Percentiles rank a stretch among this genome's conserved stretches.
Evolutionary conservation across 2,797 vertebrate species (phyloP).

Genomic region (Picus viridis): DNA sequence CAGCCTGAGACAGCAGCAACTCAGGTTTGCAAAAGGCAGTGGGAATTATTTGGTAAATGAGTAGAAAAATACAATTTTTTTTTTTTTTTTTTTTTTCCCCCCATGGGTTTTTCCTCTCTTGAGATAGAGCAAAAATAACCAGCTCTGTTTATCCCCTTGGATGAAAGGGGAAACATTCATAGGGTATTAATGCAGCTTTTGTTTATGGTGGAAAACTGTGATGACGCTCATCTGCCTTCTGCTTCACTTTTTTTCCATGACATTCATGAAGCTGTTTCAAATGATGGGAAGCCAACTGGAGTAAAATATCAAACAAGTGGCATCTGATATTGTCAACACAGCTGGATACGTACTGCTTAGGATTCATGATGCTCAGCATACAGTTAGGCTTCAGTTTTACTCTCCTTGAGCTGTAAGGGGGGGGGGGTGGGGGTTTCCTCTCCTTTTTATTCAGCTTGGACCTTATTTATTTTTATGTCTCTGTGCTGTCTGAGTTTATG

Average conservation of each 20-base stretch:
- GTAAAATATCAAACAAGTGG: slow-evolving; percentile 50
- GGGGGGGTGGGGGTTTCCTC: neutral
- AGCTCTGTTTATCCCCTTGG: slow-evolving; percentile 23
- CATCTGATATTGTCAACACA: slow-evolving; percentile 46
- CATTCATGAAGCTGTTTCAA: slow-evolving; percentile 48
- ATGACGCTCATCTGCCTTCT: slow-evolving; percentile 58
- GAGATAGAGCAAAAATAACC: slow-evolving; percentile 34
- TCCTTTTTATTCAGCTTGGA: neutral
- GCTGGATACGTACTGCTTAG: slow-evolving; percentile 14
- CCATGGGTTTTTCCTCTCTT: neutral
- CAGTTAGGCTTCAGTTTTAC: neutral
- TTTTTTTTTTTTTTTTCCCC: neutral
- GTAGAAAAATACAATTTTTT: neutral
- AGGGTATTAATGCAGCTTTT: slow-evolving; percentile 51
- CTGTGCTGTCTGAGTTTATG: neutral
- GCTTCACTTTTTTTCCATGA: slow-evolving; percentile 43
- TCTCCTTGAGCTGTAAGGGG: neutral
- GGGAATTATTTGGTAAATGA: neutral
- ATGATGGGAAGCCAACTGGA: neutral
- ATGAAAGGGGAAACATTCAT: slow-evolving; percentile 28
- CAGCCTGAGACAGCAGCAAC: neutral
- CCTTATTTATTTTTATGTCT: neutral
- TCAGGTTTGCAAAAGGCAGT: neutral
- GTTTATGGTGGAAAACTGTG: slow-evolving; percentile 49
- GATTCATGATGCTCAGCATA: neutral